Percentiles rank a stretch among this genome's conserved stretches.
Evolutionary conservation across 2,888 invertebrate species (phyloP).

Genomic region (Agrochola macilenta): DNA sequence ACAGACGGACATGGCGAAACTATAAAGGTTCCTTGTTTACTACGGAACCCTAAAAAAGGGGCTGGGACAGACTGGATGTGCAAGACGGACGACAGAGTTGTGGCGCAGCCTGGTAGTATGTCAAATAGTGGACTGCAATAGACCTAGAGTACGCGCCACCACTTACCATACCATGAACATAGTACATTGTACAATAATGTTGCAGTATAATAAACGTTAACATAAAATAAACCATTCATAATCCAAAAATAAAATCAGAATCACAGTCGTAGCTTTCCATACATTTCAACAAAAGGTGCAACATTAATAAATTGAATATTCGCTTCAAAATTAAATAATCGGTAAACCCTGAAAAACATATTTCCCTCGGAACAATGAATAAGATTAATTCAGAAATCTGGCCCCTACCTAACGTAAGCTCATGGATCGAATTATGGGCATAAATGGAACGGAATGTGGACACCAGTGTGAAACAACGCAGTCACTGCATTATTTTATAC

Average conservation of each 20-base stretch:
- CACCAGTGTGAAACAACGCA: not conserved
- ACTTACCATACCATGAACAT: not conserved
- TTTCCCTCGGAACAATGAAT: slow-evolving; percentile 2
- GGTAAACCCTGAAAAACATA: not conserved
- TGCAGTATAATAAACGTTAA: too few relatives aligned
- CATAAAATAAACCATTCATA: not conserved
- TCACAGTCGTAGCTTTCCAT: not conserved
- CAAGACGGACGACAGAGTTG: too few relatives aligned
- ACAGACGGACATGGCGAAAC: too few relatives aligned
- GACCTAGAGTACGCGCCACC: too few relatives aligned
- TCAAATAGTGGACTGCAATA: too few relatives aligned
- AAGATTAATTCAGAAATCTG: not conserved
- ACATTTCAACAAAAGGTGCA: not conserved
- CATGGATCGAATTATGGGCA: not conserved
- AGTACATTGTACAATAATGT: not conserved
- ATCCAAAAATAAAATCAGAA: not conserved
- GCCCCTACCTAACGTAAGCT: not conserved
- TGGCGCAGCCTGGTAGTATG: too few relatives aligned
- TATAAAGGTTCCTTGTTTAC: too few relatives aligned
- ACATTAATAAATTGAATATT: not conserved
- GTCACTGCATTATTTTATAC: too few relatives aligned
- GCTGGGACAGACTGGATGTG: too few relatives aligned
- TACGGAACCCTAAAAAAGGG: too few relatives aligned
- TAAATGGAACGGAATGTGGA: not conserved
- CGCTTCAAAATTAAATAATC: not conserved